Percentiles rank a stretch among this genome's conserved stretches.
phyloP scores from a whole-genome alignment of 2,888 invertebrate genomes.

The Meiosimyza decipiens region DNA sequence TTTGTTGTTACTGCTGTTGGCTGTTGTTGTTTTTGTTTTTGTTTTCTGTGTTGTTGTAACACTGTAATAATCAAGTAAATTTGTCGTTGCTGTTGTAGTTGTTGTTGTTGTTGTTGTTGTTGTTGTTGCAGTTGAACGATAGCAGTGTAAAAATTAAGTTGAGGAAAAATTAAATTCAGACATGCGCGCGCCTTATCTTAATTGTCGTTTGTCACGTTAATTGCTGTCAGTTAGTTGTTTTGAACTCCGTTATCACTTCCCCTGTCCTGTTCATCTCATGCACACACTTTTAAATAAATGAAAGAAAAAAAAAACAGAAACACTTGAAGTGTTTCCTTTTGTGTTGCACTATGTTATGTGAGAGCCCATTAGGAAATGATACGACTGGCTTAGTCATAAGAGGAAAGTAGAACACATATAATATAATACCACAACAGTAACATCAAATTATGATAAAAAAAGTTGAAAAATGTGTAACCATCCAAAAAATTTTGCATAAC shows the following conservation, averaged over 20 bases:
- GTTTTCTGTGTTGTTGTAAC: slow-evolving; percentile 46
- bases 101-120: background rate
- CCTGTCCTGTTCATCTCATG: too few relatives aligned
- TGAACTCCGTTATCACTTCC: background rate
- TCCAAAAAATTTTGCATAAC: too few relatives aligned
- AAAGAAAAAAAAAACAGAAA: too few relatives aligned
- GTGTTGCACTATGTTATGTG: too few relatives aligned
- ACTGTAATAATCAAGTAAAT: slow-evolving; percentile 51
- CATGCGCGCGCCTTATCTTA: slow-evolving; percentile 39
- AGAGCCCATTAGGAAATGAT: too few relatives aligned
- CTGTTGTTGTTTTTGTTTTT: slow-evolving; percentile 41
- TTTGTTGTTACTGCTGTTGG: slow-evolving; percentile 34
- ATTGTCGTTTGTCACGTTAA: slow-evolving; percentile 39
- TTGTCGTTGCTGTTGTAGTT: background rate
- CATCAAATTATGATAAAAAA: too few relatives aligned
- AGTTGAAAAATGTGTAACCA: too few relatives aligned
- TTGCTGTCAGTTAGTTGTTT: slow-evolving; percentile 26
- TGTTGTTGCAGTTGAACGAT: background rate
- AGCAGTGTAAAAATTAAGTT: background rate
- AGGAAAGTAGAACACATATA: too few relatives aligned
- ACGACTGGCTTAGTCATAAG: too few relatives aligned
- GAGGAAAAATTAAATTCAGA: slow-evolving; percentile 9
- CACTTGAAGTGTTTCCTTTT: too few relatives aligned
- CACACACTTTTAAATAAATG: too few relatives aligned
- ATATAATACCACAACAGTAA: too few relatives aligned